Percentiles rank a stretch among this genome's conserved stretches.
Conservation (phyloP, 2,888 invertebrate species). For the Meliscaeva auricollis region DNA sequence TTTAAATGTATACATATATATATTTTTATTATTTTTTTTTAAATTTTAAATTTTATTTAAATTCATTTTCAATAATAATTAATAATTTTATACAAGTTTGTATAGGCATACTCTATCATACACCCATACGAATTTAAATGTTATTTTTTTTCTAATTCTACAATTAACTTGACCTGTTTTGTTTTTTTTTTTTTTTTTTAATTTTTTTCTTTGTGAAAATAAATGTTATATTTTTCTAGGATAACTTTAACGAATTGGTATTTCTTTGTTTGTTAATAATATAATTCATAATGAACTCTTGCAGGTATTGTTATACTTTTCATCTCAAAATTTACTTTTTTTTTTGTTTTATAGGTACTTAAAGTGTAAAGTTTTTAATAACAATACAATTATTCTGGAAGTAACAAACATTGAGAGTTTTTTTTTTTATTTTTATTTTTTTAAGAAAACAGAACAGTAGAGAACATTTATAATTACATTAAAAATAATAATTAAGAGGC, state of each 20-base stretch:
- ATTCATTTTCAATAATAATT: slow-evolving; percentile 58
- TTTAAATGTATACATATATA: slow-evolving; percentile 64
- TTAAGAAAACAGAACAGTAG: no score
- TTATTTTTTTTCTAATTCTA: slow-evolving; percentile 3
- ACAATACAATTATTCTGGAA: slow-evolving; percentile 2
- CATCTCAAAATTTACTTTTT: slow-evolving; percentile 52
- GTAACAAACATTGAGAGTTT: slow-evolving; percentile 6
- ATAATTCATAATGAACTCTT: slow-evolving; percentile 36
- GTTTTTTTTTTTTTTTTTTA: slow-evolving; percentile 15
- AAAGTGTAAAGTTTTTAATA: slow-evolving; percentile 65
- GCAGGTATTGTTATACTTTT: slow-evolving; percentile 57
- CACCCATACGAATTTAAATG: neutral
- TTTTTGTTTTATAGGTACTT: slow-evolving; percentile 70
- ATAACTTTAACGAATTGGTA: slow-evolving; percentile 49
- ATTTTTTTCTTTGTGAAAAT: slow-evolving; percentile 32
- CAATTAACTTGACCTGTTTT: slow-evolving; percentile 39
- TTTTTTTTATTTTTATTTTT: neutral
- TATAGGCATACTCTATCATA: neutral
- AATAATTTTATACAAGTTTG: slow-evolving; percentile 47
- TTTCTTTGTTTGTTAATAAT: neutral
- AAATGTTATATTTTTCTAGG: slow-evolving; percentile 58
- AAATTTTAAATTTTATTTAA: slow-evolving; percentile 44
- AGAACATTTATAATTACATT: neutral
- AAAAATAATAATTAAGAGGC: neutral
- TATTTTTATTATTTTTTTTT: slow-evolving; percentile 23